phyloP scores from a whole-genome alignment of 2,113 vertebrate species.

The Aythya baeri region DNA sequence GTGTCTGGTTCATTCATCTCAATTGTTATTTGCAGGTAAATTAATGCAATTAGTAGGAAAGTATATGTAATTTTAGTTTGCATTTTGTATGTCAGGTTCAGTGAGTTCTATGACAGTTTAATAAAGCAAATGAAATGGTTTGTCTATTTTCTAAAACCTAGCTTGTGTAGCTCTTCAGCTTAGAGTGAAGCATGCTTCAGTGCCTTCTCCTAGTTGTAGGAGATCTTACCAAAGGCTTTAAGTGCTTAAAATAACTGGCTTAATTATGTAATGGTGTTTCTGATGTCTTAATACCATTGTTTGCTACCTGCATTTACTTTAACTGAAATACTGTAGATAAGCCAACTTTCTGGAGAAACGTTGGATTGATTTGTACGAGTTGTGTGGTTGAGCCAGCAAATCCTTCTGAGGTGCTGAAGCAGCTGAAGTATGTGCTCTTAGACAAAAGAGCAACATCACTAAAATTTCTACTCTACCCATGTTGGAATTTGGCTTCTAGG shows the following conservation, averaged over 20 bases:
- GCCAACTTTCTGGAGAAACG: background rate
- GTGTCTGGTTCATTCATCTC: background rate
- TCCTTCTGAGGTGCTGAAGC: background rate
- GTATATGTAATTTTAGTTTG: background rate
- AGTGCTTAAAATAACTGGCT: slow-evolving; percentile 46
- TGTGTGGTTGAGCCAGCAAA: background rate
- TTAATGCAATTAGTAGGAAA: background rate
- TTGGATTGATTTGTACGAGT: background rate
- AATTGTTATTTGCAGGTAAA: background rate
- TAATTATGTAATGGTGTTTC: slow-evolving; percentile 42
- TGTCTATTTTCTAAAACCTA: background rate
- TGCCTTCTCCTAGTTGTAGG: background rate
- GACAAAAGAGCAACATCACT: background rate
- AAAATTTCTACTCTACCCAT: background rate
- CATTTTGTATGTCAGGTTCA: background rate
- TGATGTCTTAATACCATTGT: background rate
- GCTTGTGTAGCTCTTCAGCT: background rate
- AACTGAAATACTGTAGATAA: background rate
- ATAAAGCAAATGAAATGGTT: background rate
- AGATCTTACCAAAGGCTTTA: slow-evolving; percentile 2
- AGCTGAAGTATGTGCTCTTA: background rate
- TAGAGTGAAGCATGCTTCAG: background rate
- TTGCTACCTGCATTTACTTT: background rate
- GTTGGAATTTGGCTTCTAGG: background rate
- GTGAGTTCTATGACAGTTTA: background rate